Evolutionary conservation across 2,797 vertebrate genomes (phyloP).

Genomic region (Gobio occitaniae): DNA sequence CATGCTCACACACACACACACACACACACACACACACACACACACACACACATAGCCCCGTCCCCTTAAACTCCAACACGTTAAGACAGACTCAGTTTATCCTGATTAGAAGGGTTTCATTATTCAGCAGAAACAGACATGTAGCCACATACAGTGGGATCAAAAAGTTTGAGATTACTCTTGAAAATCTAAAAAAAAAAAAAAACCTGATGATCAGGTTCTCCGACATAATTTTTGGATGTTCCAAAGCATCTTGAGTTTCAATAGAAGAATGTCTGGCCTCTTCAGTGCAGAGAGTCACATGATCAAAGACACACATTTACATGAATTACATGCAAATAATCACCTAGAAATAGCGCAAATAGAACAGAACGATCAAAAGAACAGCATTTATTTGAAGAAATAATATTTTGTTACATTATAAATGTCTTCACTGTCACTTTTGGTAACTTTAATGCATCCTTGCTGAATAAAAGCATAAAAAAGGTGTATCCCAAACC

Average conservation of each 20-base stretch:
- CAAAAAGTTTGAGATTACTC: not conserved
- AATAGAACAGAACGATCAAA: not conserved
- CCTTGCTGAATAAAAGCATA: not conserved
- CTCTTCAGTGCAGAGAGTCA: not conserved
- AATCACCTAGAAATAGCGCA: not conserved
- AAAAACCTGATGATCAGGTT: not conserved
- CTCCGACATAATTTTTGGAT: not conserved
- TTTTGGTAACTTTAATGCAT: not conserved
- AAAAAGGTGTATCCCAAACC: not conserved
- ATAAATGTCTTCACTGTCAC: not conserved
- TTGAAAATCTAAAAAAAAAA: not conserved
- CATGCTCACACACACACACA: not conserved
- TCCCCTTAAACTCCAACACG: slow-evolving; percentile 2
- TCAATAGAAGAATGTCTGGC: not conserved
- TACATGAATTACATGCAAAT: not conserved
- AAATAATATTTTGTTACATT: not conserved
- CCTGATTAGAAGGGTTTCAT: not conserved
- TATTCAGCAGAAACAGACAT: not conserved
- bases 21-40: not conserved
- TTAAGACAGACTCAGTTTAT: not conserved
- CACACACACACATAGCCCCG: not conserved
- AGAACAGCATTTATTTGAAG: not conserved
- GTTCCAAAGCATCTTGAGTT: not conserved
- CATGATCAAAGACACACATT: not conserved
- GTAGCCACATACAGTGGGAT: not conserved